Base-by-base conservation (phyloP, 2,113 vertebrate species). In the Pandion haliaetus region DNA sequence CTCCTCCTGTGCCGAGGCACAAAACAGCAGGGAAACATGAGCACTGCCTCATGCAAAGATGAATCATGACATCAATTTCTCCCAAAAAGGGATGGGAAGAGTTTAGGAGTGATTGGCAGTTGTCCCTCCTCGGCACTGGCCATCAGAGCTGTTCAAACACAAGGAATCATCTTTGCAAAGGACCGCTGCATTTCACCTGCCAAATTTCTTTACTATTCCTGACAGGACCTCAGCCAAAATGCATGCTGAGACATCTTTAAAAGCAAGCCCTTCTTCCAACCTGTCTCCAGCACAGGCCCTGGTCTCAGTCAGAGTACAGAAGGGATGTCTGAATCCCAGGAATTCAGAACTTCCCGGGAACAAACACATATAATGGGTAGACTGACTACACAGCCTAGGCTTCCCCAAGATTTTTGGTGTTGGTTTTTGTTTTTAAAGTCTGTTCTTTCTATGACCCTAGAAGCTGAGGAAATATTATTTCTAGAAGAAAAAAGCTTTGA, bases 21-120 rank as follows among this genome's bases (percentile, higher is more conserved):
- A 85, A 95, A 97, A 57, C 96, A 97, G 88, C 72, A 91, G 95
- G 83, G 86, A 87, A 96, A 86, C 95, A 96, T 45, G 88, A 93
- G 86, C 62, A 50, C 73, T 87, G 94, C 80, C 78, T 91, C 95
- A 94, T 93, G 80, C 66, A 4, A 95, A 78, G 86, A 96, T 89
- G 91, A 95, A 92, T 95, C 88, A 91, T 69, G 77, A 89, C 88
- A 95, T 84, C 84, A 79, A 62, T 82, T 93, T 89, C 88, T 90
- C 85, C 88, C 86, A 57, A 31, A 86, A 92, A 84, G 69, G 38
- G 26, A 88, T 91, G 77, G 86, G 80, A 92, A 96, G 47, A 50
- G 71, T 55, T 92, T 70, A 62, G 52, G 61, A 92, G 69, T 91
- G 92, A 96, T 25, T 95, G 90, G 81, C 86, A 79, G 52, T 45